phyloP scores from a whole-genome alignment of 2,113 vertebrate species.

The Tenrec ecaudatus region DNA sequence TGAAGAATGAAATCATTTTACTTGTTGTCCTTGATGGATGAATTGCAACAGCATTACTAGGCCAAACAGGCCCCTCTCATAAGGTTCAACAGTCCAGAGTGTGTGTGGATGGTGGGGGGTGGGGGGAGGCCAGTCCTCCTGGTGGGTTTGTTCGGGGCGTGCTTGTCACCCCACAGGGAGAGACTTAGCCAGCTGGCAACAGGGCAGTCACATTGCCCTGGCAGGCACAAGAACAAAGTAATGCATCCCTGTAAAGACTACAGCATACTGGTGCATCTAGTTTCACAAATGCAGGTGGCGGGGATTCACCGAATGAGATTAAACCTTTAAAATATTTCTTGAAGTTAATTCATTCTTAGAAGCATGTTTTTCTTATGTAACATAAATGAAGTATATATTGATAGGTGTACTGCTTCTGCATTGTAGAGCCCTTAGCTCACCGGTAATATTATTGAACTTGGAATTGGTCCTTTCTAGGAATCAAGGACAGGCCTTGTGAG shows the following conservation, averaged over 20 bases:
- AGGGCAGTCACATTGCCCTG: neutral
- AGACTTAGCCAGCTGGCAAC: neutral
- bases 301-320: no score
- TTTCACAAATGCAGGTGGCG: neutral
- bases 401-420: neutral
- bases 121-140: neutral
- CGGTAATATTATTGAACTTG: neutral
- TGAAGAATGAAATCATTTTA: neutral
- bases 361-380: conserved; percentile 30
- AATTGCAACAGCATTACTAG: neutral
- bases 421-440: neutral
- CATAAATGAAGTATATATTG: conserved; percentile 49
- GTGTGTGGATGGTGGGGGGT: no score
- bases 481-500: neutral
- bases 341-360: conserved; percentile 60
- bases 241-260: neutral
- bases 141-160: neutral
- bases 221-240: neutral
- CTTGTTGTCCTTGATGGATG: neutral
- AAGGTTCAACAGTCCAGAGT: neutral
- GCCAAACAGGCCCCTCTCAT: neutral
- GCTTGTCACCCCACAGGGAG: neutral
- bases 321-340: neutral
- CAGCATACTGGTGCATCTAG: neutral
- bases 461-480: neutral